Conservation (phyloP, 2,113 vertebrate species). For the Semnornis frantzii region DNA sequence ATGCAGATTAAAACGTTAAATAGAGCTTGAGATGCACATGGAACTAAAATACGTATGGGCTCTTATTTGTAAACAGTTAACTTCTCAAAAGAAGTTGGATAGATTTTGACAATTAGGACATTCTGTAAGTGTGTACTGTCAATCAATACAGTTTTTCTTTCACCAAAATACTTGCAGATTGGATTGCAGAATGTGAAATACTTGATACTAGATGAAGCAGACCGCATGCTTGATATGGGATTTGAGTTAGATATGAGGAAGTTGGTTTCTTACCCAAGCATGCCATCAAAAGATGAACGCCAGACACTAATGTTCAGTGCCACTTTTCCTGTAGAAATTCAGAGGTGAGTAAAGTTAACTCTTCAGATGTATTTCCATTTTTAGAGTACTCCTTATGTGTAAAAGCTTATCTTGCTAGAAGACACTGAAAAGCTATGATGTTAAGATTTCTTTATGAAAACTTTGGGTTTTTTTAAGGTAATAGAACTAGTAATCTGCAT, state of each 20-base stretch:
- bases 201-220: slow-evolving; percentile 93
- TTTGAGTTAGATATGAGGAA: slow-evolving; percentile 89
- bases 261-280: slow-evolving; percentile 82
- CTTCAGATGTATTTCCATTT: neutral
- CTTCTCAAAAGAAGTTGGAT: neutral
- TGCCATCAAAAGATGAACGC: slow-evolving; percentile 87
- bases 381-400: neutral
- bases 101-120: neutral
- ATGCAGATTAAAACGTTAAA: neutral
- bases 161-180: slow-evolving; percentile 73
- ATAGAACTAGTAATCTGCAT: neutral
- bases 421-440: neutral
- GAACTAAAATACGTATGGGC: neutral
- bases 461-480: neutral
- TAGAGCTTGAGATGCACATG: neutral
- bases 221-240: slow-evolving; percentile 97
- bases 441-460: neutral
- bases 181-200: slow-evolving; percentile 84
- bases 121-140: accelerated
- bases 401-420: neutral
- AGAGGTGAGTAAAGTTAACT: slow-evolving; percentile 76
- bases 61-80: neutral
- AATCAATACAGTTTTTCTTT: neutral
- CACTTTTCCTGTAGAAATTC: slow-evolving; percentile 92
- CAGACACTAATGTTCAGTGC: slow-evolving; percentile 98